Evolutionary conservation across 2,888 invertebrate species (phyloP), one percentile per base, ranked within the genome.

Genomic region (Sinodicranocentrus sp.): DNA sequence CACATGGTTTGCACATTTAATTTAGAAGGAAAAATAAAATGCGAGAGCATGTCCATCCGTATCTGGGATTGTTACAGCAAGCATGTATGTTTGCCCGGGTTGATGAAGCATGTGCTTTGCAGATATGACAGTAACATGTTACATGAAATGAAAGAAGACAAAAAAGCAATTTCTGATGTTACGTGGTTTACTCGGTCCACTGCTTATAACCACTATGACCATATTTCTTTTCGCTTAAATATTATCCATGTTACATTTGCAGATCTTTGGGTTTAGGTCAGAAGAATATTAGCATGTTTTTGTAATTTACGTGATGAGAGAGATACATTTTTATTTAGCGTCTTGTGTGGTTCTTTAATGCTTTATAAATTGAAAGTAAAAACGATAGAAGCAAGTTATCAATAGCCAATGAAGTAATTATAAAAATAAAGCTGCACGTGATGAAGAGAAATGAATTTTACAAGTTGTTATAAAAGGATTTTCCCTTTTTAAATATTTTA

Each of bases 51-150:
- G n/a, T n/a, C n/a, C n/a, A n/a, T n/a, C n/a, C n/a, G n/a, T n/a
- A n/a, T n/a, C n/a, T n/a, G n/a, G n/a, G n/a, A n/a, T n/a, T n/a
- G n/a, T n/a, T n/a, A n/a, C n/a, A n/a, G n/a, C n/a, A n/a, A n/a
- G n/a, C n/a, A n/a, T n/a, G 33, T 33, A 33, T 33, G n/a, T 52
- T 59, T 1, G 26, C 13, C 10, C 10, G 13, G 25, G 13, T 2
- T 65, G 65, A 65, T 65, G 75, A 28, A 19, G 65, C 65, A 23
- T 75, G 39, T 65, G 65, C 17, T 65, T 63, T 21, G 15, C 28
- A 61, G n/a, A 33, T 17, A 23, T 61, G 61, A 61, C 61, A 61
- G 33, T 6, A 57, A 23, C 57, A 61, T 26, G 61, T 26, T 26
- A 61, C 61, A 23, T 17, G 33, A 3, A 61, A 61, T 33, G 13